Percentiles rank a stretch among this genome's conserved stretches.
phyloP scores from a whole-genome alignment of 2,888 invertebrate genomes.

The Orthosia cruda region DNA sequence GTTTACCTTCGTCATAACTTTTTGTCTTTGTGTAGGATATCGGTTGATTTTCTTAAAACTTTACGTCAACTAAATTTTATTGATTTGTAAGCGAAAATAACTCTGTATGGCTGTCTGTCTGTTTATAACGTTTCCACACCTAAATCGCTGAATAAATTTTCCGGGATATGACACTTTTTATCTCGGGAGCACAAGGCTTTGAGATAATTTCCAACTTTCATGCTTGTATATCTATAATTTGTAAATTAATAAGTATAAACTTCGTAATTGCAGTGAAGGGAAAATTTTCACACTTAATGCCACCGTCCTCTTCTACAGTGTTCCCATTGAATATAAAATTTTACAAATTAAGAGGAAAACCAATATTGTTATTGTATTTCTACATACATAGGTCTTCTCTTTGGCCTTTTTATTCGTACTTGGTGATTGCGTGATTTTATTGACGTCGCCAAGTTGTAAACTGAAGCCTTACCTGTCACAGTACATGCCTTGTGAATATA shows the following conservation, averaged over 20 bases:
- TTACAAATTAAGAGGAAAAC: not conserved
- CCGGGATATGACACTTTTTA: too few relatives aligned
- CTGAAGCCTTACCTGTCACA: constrained; percentile 12
- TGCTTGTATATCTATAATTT: too few relatives aligned
- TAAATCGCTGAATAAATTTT: too few relatives aligned
- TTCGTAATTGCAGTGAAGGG: too few relatives aligned
- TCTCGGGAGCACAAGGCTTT: too few relatives aligned
- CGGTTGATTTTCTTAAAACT: not conserved
- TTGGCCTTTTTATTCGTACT: not conserved
- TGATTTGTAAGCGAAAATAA: too few relatives aligned
- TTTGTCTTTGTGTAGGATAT: constrained; percentile 3
- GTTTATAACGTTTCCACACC: too few relatives aligned
- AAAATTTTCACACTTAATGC: not conserved
- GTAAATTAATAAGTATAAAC: too few relatives aligned
- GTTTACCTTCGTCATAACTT: constrained; percentile 40
- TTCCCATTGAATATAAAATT: not conserved
- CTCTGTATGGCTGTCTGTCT: too few relatives aligned
- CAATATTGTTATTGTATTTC: not conserved
- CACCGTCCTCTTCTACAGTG: not conserved
- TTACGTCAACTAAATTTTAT: not conserved
- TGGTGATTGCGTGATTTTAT: constrained; percentile 19
- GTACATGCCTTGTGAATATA: not conserved
- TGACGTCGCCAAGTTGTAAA: constrained; percentile 9
- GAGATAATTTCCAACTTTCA: too few relatives aligned
- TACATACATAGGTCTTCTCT: not conserved